Evolutionary conservation across 2,888 invertebrate genomes (phyloP).

Genomic region (Trissoscelio sp.): DNA sequence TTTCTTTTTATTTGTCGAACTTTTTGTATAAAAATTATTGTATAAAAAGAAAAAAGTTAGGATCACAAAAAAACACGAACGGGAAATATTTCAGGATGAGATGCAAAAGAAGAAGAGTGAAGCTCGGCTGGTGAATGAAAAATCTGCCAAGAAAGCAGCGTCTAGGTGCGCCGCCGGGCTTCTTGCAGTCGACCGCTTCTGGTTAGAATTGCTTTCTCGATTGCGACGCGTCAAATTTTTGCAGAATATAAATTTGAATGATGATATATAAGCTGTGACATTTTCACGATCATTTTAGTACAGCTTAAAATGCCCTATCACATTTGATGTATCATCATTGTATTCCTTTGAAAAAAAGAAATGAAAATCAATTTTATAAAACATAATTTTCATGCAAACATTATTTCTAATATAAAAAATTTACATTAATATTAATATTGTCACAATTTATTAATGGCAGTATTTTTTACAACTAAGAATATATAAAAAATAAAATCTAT

Average conservation of each 20-base stretch:
- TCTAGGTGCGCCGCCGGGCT: conserved; percentile 33
- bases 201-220: conserved; percentile 42
- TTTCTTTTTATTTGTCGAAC: background rate
- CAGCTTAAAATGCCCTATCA: conserved; percentile 20
- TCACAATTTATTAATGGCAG: no score
- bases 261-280: conserved; percentile 15
- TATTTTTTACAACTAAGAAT: no score
- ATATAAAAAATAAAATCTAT: no score
- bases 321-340: conserved; percentile 19
- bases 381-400: no score
- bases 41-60: conserved; percentile 2
- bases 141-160: conserved; percentile 36
- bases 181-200: conserved; percentile 27
- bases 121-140: conserved; percentile 26
- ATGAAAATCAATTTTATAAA: no score
- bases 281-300: conserved; percentile 1
- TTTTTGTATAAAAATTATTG: background rate
- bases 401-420: no score
- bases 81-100: conserved; percentile 24
- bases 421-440: no score
- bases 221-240: conserved; percentile 33
- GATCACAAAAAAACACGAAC: conserved; percentile 8
- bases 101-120: conserved; percentile 13
- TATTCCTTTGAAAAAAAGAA: no score
- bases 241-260: conserved; percentile 38